Evolutionary conservation across 64 coral and sea anemone genomes (phyloP).

Genomic region (Montipora sp.): DNA sequence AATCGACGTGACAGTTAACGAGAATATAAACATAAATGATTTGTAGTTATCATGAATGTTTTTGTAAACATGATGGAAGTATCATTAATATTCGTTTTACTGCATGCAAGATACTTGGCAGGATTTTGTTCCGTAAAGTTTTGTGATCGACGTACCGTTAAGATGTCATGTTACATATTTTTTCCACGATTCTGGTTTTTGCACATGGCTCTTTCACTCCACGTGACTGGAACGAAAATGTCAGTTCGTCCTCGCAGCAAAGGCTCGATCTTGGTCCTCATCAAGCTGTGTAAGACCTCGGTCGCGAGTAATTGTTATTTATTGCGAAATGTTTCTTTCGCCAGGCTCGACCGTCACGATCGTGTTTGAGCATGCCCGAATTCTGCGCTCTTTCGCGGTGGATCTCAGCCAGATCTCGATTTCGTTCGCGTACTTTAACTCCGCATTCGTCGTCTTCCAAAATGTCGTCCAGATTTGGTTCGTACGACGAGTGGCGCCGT

Average conservation of each 20-base stretch:
- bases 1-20: too few relatives aligned
- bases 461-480: slow-evolving; percentile 70
- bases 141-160: too few relatives aligned
- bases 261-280: background rate
- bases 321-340: slow-evolving; percentile 42
- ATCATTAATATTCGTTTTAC: too few relatives aligned
- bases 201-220: slow-evolving; percentile 31
- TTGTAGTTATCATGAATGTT: too few relatives aligned
- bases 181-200: background rate
- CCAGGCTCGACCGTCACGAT: slow-evolving; percentile 46
- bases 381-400: slow-evolving; percentile 55
- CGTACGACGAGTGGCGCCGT: slow-evolving; percentile 65
- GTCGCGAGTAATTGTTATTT: slow-evolving; percentile 36
- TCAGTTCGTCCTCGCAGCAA: background rate
- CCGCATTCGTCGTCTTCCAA: slow-evolving; percentile 56
- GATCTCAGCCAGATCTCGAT: slow-evolving; percentile 55
- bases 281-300: slow-evolving; percentile 37
- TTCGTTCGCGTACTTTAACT: background rate
- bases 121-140: too few relatives aligned
- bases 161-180: background rate
- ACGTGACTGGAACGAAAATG: slow-evolving; percentile 34
- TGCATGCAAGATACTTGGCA: too few relatives aligned
- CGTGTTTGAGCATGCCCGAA: slow-evolving; percentile 22
- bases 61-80: too few relatives aligned
- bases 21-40: too few relatives aligned